These are phyloP conservation scores for Drosophila melanica DNA, from an alignment of 1,140 invertebrate species.

Conservation along the genomic window DNA sequence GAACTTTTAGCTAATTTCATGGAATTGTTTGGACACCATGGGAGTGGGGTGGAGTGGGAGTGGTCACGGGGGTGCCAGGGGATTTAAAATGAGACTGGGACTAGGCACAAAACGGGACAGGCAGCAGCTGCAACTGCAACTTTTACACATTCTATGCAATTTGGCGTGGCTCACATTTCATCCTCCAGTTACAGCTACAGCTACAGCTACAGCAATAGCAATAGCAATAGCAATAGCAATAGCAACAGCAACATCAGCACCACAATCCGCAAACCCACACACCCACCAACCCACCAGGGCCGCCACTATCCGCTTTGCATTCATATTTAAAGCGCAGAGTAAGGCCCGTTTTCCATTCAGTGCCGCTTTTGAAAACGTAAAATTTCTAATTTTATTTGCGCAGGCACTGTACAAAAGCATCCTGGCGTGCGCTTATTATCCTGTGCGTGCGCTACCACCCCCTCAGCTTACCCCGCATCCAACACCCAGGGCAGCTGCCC, in stretches of 20 bases:
- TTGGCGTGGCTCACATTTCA: slow-evolving; percentile 69
- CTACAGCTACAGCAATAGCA: not conserved
- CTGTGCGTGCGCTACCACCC: slow-evolving; percentile 59
- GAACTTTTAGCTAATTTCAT: slow-evolving; percentile 78
- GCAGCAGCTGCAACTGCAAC: slow-evolving; percentile 73
- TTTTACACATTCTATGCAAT: slow-evolving; percentile 80
- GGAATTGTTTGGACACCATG: slow-evolving; percentile 65
- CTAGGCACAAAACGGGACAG: slow-evolving; percentile 26
- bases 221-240: not conserved
- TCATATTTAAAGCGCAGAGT: slow-evolving; percentile 66
- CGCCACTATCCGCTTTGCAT: slow-evolving; percentile 50
- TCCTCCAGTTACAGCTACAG: slow-evolving; percentile 11
- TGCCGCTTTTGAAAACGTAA: slow-evolving; percentile 74
- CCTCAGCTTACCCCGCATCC: slow-evolving; percentile 6
- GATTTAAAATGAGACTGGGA: slow-evolving; percentile 11
- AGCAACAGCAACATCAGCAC: not conserved
- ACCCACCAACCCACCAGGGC: not conserved
- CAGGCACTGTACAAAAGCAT: slow-evolving; percentile 73
- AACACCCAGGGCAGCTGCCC: slow-evolving; percentile 19
- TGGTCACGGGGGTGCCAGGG: not conserved
- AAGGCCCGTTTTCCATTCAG: slow-evolving; percentile 53
- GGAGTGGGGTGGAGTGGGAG: not conserved
- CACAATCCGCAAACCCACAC: slow-evolving; percentile 19
- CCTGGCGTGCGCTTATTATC: slow-evolving; percentile 79
- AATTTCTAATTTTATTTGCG: slow-evolving; percentile 81